phyloP scores from a whole-genome alignment of 2,113 vertebrate species.

The Ammodytes marinus region DNA sequence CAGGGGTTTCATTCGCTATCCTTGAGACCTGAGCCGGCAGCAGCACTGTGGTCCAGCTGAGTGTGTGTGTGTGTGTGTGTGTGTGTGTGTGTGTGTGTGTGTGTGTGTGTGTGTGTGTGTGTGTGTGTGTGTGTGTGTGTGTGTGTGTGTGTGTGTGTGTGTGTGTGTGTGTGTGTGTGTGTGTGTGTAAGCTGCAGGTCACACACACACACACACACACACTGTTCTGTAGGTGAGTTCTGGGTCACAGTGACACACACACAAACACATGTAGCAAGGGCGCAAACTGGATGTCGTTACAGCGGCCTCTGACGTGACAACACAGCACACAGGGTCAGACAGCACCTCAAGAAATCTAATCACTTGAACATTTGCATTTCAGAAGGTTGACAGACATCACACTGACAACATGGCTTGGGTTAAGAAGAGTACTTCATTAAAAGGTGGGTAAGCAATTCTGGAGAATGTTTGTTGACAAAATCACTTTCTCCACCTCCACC shows the following conservation, averaged over 20 bases:
- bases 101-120: conserved; percentile 1
- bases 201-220: background rate
- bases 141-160: conserved; percentile 8
- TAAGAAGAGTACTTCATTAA: too few species aligned
- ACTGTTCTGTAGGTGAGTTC: conserved; percentile 19
- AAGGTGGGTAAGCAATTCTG: too few species aligned
- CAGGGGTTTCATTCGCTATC: conserved; percentile 50
- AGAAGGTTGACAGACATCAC: background rate
- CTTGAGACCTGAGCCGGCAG: conserved; percentile 54
- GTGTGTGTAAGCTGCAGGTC: conserved; percentile 33
- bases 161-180: background rate
- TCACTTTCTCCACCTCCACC: too few species aligned
- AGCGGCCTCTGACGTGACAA: background rate
- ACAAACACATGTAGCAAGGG: background rate
- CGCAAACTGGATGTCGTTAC: background rate
- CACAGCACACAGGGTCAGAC: background rate
- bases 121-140: background rate
- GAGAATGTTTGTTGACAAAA: too few species aligned
- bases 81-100: conserved; percentile 14
- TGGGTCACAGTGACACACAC: conserved; percentile 13
- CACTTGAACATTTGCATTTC: background rate
- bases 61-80: conserved; percentile 27
- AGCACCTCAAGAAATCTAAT: background rate
- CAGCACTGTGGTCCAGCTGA: conserved; percentile 36
- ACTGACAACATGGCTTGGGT: too few species aligned